Evolutionary conservation across 2,888 invertebrate species (phyloP).

Genomic region (Euzophera pinguis): DNA sequence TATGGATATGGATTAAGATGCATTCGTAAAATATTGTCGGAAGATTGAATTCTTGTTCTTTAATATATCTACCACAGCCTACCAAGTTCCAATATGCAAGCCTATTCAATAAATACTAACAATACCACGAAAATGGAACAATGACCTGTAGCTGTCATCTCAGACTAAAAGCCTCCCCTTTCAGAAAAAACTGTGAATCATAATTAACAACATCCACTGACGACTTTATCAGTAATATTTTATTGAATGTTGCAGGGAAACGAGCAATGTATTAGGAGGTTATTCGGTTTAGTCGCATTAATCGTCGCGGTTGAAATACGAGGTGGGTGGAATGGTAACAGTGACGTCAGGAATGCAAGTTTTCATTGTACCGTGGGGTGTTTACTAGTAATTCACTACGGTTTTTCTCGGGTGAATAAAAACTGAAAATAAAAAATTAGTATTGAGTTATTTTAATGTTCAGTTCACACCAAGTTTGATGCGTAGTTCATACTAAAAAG

Average conservation of each 20-base stretch:
- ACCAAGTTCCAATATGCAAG: background rate
- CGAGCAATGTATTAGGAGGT: slow-evolving; percentile 8
- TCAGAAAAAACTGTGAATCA: background rate
- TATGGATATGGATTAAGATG: too few species aligned
- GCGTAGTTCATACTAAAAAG: too few species aligned
- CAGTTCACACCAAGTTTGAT: too few species aligned
- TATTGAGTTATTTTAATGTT: too few species aligned
- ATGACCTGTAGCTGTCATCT: slow-evolving; percentile 12
- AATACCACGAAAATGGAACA: slow-evolving; percentile 7
- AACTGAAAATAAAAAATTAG: too few species aligned
- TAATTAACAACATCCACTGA: slow-evolving; percentile 2
- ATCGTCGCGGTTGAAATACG: background rate
- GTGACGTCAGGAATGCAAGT: slow-evolving; percentile 23
- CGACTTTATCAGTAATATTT: background rate
- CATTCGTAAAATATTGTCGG: too few species aligned
- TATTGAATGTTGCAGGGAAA: background rate
- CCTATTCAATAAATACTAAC: background rate
- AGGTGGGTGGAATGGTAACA: slow-evolving; percentile 14
- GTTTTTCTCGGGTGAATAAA: background rate
- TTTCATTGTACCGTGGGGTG: slow-evolving; percentile 13
- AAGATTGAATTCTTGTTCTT: too few species aligned
- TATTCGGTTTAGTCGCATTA: background rate
- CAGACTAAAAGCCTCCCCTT: background rate
- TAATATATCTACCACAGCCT: background rate
- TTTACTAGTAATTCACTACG: background rate